Evolutionary conservation across 2,113 vertebrate genomes (phyloP).

Genomic region (Bubo blakistoni): DNA sequence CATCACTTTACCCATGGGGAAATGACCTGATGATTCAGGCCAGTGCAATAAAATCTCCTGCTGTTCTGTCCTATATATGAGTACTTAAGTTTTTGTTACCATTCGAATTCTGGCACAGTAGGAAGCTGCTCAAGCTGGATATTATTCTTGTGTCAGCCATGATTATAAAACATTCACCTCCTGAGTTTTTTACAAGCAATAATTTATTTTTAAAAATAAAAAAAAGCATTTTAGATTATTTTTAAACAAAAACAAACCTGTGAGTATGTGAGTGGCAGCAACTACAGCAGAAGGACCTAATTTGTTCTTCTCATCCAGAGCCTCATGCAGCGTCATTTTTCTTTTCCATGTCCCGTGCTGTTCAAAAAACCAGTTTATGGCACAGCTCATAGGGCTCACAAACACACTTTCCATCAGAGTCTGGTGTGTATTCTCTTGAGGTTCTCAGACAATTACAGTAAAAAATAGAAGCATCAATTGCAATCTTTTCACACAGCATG

Average conservation of each 20-base stretch:
- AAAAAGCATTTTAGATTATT: background rate
- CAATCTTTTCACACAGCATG: conserved; percentile 49
- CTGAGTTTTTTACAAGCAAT: background rate
- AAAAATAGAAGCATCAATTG: conserved; percentile 59
- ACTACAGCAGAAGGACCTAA: background rate
- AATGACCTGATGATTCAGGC: background rate
- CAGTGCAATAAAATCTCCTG: background rate
- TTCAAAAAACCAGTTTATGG: background rate
- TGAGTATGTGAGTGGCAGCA: background rate
- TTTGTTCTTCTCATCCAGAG: conserved; percentile 23
- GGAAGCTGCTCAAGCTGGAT: background rate
- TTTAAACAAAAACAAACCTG: conserved; percentile 2
- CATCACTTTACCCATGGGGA: background rate
- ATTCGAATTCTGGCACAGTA: background rate
- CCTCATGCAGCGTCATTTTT: background rate
- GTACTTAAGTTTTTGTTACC: background rate
- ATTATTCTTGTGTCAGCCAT: background rate
- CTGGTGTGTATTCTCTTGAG: conserved; percentile 15
- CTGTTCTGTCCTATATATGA: background rate
- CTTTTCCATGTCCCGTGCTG: background rate
- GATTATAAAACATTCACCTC: background rate
- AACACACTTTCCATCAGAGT: background rate
- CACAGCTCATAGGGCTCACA: conserved; percentile 3
- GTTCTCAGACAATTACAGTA: conserved; percentile 44
- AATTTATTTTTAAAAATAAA: background rate